phyloP scores from a whole-genome alignment of 2,113 vertebrate species.

The Megaptera novaeangliae region DNA sequence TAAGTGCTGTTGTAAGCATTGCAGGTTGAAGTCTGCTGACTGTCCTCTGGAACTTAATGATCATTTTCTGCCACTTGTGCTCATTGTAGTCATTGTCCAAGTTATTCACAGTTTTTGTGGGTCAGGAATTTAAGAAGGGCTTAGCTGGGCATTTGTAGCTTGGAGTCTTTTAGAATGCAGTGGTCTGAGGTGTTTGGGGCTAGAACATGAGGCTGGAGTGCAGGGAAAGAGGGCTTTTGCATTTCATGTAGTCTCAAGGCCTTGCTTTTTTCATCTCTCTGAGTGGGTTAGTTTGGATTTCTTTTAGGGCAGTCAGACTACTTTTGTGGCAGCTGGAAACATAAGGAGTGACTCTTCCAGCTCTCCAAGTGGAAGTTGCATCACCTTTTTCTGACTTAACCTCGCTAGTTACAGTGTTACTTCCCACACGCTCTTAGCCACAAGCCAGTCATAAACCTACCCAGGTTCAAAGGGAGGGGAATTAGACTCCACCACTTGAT shows the following conservation, averaged over 20 bases:
- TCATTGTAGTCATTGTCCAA: background rate
- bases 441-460: background rate
- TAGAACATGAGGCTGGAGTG: background rate
- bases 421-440: background rate
- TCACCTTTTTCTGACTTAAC: background rate
- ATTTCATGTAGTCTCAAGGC: background rate
- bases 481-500: background rate
- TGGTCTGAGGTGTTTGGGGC: background rate
- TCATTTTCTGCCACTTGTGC: conserved; percentile 2
- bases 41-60: background rate
- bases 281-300: background rate
- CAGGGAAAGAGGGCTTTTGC: background rate
- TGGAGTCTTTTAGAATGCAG: background rate
- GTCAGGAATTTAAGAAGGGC: background rate
- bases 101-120: conserved; percentile 22
- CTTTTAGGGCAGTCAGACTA: background rate
- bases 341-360: background rate
- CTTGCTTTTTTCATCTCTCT: background rate
- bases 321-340: background rate
- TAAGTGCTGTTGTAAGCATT: background rate
- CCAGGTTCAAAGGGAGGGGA: background rate
- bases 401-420: background rate
- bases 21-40: background rate
- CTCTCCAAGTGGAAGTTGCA: background rate
- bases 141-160: background rate